Evolutionary conservation across 2,888 invertebrate genomes (phyloP), one percentile per base, ranked within the genome.

Genomic region (Dicranocentrus wangi): DNA sequence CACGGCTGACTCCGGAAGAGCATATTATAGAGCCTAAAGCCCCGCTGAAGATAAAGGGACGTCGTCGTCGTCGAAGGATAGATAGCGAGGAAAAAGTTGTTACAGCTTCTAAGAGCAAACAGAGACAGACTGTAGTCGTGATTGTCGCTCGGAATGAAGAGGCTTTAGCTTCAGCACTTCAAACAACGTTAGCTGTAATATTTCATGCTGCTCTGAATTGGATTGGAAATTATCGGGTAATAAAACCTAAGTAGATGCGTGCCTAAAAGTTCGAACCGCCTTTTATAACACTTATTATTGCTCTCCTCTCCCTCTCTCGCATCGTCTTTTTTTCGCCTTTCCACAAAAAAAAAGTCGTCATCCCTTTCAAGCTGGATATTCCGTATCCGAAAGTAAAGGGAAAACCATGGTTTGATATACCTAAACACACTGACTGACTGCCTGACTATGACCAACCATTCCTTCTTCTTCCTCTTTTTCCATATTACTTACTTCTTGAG

Each of bases 151-250:
- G 32, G 47, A 63, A 51, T 23, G 42, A 43, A 71, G 51, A 63
- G 63, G 66, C 65, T 55, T 63, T 70, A 77, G 28, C 63, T n/a
- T n/a, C 43, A 58, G 23, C 51, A 32, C 32, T 39, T 3, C 60
- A 68, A 68, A 68, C 65, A 70, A 27, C 61, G 17, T 13, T 28
- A 58, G 42, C 32, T 32, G n/a, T 15, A 47, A 47, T 47, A 61
- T 28, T 25, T 77, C 68, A 69, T 69, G 47, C 53, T 76, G 77
- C 72, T 66, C 76, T 81, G 80, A 77, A 81, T 83, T 80, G 77
- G 81, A 77, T 76, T 84, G 81, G 83, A 84, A 85, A 85, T 85
- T 85, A 85, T 85, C 83, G 83, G 82, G 85, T 71, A 84, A 85
- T 85, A 85, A 85, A 85, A 85, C 60, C 78, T 83, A 84, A 83